Conservation (phyloP, 2,113 vertebrate species). For the Nycticryphes semicollaris region DNA sequence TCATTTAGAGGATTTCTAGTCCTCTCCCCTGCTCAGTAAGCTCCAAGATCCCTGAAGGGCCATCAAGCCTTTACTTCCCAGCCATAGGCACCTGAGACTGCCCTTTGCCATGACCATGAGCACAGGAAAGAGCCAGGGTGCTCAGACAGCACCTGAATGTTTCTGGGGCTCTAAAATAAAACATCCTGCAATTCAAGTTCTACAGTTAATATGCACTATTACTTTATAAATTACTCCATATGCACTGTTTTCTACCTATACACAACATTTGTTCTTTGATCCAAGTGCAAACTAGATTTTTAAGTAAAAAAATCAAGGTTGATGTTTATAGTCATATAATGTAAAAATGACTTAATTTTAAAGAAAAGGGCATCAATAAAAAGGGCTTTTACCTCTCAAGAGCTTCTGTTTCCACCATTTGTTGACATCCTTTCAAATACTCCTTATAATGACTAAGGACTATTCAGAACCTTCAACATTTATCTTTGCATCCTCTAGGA, state of each 20-base stretch:
- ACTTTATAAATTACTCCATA: not conserved
- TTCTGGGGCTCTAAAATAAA: not conserved
- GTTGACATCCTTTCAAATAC: not conserved
- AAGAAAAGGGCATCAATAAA: not conserved
- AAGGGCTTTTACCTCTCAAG: not conserved
- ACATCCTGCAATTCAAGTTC: not conserved
- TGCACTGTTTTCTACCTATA: not conserved
- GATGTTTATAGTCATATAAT: not conserved
- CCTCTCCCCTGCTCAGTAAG: not conserved
- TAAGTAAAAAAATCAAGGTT: not conserved
- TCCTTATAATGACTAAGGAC: not conserved
- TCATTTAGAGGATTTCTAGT: not conserved
- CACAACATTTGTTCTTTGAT: not conserved
- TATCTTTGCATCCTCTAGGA: not conserved
- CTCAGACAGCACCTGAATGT: not conserved
- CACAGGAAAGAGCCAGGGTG: not conserved
- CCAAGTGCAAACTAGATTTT: not conserved
- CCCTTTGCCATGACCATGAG: not conserved
- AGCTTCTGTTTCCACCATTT: not conserved
- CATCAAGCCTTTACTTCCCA: not conserved
- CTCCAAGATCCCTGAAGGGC: not conserved
- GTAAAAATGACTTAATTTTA: not conserved
- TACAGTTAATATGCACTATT: not conserved
- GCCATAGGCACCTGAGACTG: accelerated
- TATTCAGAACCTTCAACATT: not conserved